These are phyloP conservation scores for Agrypnia vestita DNA, from an alignment of 1,140 invertebrate genomes.

Conservation along the genomic window DNA sequence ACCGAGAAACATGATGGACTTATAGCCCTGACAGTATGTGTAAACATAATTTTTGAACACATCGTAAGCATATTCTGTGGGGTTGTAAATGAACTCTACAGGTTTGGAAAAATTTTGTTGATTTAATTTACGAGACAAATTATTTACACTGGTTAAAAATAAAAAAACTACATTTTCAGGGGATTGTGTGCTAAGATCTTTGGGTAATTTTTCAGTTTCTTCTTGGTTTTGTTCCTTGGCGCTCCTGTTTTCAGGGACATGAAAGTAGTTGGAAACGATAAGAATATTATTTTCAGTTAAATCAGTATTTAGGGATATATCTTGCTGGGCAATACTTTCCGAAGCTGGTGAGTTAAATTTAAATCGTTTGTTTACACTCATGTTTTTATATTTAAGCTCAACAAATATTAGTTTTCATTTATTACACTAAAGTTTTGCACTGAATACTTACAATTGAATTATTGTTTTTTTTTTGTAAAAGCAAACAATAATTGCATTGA, in stretches of 20 bases:
- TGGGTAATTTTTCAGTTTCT: background rate
- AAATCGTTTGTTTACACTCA: slow-evolving; percentile 33
- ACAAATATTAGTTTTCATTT: too few species aligned
- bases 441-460: too few species aligned
- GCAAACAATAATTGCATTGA: too few species aligned
- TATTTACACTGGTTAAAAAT: slow-evolving; percentile 34
- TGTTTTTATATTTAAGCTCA: background rate
- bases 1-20: slow-evolving; percentile 87
- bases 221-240: background rate
- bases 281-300: background rate
- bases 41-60: slow-evolving; percentile 81
- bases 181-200: background rate
- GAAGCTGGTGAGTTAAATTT: background rate
- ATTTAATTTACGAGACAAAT: background rate
- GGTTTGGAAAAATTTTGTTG: slow-evolving; percentile 67
- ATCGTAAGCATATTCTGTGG: slow-evolving; percentile 85
- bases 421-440: too few species aligned
- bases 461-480: too few species aligned
- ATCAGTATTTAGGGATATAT: background rate
- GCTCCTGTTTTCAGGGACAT: background rate
- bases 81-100: slow-evolving; percentile 84
- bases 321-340: background rate
- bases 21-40: slow-evolving; percentile 78
- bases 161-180: background rate
- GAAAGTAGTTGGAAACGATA: slow-evolving; percentile 19